A percentile compares a stretch with the other conserved stretches of the same genome.
Conservation (phyloP, 2,888 invertebrate species). For the Venusia cambrica region DNA sequence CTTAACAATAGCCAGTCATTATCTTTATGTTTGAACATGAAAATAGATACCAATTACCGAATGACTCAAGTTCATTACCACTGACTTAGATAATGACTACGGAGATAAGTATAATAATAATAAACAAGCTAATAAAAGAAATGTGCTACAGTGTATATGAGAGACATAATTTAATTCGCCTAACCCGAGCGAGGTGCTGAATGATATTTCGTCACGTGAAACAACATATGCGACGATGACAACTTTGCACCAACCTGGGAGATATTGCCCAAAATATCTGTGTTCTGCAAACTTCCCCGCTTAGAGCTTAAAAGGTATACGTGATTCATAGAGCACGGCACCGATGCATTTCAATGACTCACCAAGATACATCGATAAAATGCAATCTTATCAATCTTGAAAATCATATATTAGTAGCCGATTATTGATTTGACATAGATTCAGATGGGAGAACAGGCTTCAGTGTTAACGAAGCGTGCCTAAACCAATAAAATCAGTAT, state of each 20-base stretch:
- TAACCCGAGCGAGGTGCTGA: conserved; percentile 21
- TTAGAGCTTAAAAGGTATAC: conserved; percentile 24
- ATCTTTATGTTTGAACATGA: neutral
- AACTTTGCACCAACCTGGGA: conserved; percentile 55
- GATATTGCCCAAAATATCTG: conserved; percentile 62
- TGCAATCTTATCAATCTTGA: conserved; percentile 12
- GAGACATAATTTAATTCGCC: conserved; percentile 12
- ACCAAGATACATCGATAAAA: conserved; percentile 19
- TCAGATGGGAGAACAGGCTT: neutral
- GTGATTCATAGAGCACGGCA: conserved; percentile 45
- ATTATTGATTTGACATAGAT: conserved; percentile 8
- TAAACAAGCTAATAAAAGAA: conserved; percentile 13
- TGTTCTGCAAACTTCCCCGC: conserved; percentile 31
- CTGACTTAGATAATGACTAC: conserved; percentile 10
- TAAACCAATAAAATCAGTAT: conserved; percentile 13
- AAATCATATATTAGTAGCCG: neutral
- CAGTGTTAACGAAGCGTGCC: conserved; percentile 11
- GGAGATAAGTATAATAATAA: conserved; percentile 13
- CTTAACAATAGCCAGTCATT: conserved; percentile 11
- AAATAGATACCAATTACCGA: conserved; percentile 14
- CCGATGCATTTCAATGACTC: conserved; percentile 37
- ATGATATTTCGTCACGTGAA: conserved; percentile 25
- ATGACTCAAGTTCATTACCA: conserved; percentile 16
- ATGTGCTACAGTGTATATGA: conserved; percentile 13
- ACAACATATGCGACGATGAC: conserved; percentile 37